These are phyloP conservation scores for Zootermopsis nevadensis DNA, from an alignment of 2,888 invertebrate genomes.

Conservation along the genomic window DNA sequence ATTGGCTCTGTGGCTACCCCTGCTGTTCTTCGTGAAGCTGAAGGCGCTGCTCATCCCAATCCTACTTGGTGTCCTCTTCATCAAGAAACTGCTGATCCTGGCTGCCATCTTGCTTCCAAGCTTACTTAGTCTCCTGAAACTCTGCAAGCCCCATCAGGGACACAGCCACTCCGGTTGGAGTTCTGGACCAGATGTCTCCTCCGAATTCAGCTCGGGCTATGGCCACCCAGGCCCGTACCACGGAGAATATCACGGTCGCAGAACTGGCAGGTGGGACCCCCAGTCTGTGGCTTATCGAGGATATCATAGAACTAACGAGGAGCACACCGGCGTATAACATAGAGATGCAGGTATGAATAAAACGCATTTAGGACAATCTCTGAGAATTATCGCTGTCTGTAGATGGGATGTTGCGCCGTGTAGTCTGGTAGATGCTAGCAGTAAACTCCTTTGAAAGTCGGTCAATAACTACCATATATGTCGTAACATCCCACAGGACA, in stretches of 20 bases:
- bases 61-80: slow-evolving; percentile 71
- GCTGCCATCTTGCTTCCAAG: slow-evolving; percentile 72
- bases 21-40: slow-evolving; percentile 61
- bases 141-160: slow-evolving; percentile 58
- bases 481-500: too few species aligned
- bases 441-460: too few species aligned
- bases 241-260: slow-evolving; percentile 31
- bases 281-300: slow-evolving; percentile 44
- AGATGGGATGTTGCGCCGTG: too few species aligned
- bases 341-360: too few species aligned
- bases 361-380: too few species aligned
- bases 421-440: too few species aligned
- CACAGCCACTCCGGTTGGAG: slow-evolving; percentile 31
- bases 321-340: background rate
- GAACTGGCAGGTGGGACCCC: slow-evolving; percentile 30
- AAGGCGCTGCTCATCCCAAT: slow-evolving; percentile 73
- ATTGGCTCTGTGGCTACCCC: slow-evolving; percentile 56
- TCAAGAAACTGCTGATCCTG: slow-evolving; percentile 73
- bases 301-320: slow-evolving; percentile 34
- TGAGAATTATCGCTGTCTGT: too few species aligned
- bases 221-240: slow-evolving; percentile 9
- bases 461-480: too few species aligned
- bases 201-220: slow-evolving; percentile 38
- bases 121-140: slow-evolving; percentile 64
- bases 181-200: slow-evolving; percentile 24